A percentile compares a stretch with the other conserved stretches of the same genome.
These are phyloP conservation scores for Lymantria dispar DNA, from an alignment of 2,888 invertebrate genomes.

Conservation along the genomic window DNA sequence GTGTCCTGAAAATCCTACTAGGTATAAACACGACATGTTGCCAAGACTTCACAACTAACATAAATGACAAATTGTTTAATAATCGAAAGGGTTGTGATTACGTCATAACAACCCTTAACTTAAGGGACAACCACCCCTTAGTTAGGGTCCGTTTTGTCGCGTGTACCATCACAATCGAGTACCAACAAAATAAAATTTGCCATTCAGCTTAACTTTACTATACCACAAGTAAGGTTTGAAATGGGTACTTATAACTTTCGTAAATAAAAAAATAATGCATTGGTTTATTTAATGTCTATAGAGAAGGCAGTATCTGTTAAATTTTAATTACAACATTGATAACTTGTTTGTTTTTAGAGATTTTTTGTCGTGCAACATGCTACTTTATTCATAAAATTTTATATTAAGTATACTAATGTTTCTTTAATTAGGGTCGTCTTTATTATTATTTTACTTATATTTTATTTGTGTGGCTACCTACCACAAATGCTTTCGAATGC, in stretches of 20 bases:
- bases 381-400: slow-evolving; percentile 16
- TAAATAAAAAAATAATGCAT: not conserved
- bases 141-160: slow-evolving; percentile 56
- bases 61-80: slow-evolving; percentile 52
- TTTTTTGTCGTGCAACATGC: slow-evolving; percentile 9
- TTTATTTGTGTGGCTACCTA: too few species aligned
- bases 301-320: slow-evolving; percentile 13
- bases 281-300: slow-evolving; percentile 14
- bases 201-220: slow-evolving; percentile 9
- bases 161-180: slow-evolving; percentile 54
- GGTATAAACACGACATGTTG: slow-evolving; percentile 12
- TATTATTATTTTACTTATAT: slow-evolving; percentile 9
- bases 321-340: slow-evolving; percentile 10
- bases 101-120: slow-evolving; percentile 50
- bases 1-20: too few species aligned
- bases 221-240: slow-evolving; percentile 6
- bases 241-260: not conserved
- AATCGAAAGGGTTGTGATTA: slow-evolving; percentile 60
- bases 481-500: too few species aligned
- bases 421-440: slow-evolving; percentile 11
- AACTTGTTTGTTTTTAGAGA: not conserved
- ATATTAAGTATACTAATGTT: slow-evolving; percentile 18
- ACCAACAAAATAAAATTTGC: slow-evolving; percentile 14
- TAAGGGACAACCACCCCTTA: slow-evolving; percentile 54
- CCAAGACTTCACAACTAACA: slow-evolving; percentile 25